phyloP scores from a whole-genome alignment of 23 tunicate species.

The Phallusia fumigata region DNA sequence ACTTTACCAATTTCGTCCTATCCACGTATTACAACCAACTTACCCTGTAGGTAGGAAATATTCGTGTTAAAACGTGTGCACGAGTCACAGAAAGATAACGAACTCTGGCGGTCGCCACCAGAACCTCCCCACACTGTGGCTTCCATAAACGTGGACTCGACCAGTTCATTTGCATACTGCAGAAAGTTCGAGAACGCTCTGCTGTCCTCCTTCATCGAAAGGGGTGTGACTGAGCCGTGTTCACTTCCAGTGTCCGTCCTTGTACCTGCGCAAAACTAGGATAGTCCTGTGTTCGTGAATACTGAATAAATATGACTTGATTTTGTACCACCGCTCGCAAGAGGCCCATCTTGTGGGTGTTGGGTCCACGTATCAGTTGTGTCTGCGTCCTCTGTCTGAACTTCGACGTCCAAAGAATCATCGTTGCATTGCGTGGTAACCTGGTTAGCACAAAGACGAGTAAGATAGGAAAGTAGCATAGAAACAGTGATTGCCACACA shows the following conservation, averaged over 20 bases:
- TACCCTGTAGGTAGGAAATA: conserved; percentile 74
- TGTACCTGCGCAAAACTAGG: neutral
- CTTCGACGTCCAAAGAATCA: conserved; percentile 69
- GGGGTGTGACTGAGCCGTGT: neutral
- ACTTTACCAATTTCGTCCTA: too few species aligned
- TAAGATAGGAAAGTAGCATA: too few species aligned
- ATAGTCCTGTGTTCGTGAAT: too few species aligned
- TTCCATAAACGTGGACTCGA: conserved; percentile 62
- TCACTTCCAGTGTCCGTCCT: neutral
- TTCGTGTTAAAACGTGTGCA: conserved; percentile 60
- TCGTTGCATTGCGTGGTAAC: conserved; percentile 83
- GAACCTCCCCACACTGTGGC: conserved; percentile 33
- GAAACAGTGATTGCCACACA: too few species aligned
- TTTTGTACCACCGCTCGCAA: conserved; percentile 73
- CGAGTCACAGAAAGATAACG: conserved; percentile 65
- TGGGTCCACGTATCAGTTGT: conserved; percentile 74
- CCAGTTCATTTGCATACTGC: conserved; percentile 37
- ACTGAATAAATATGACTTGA: too few species aligned
- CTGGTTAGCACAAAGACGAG: neutral
- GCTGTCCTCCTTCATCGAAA: conserved; percentile 43
- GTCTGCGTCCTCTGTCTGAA: conserved; percentile 70
- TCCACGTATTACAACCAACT: neutral
- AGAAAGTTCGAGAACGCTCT: conserved; percentile 42
- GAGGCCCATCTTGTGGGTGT: conserved; percentile 84
- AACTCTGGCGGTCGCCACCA: conserved; percentile 15